These are phyloP conservation scores for Tokudaia tokunoshimensis DNA, from an alignment of 2,797 vertebrate species.

Conservation along the genomic window DNA sequence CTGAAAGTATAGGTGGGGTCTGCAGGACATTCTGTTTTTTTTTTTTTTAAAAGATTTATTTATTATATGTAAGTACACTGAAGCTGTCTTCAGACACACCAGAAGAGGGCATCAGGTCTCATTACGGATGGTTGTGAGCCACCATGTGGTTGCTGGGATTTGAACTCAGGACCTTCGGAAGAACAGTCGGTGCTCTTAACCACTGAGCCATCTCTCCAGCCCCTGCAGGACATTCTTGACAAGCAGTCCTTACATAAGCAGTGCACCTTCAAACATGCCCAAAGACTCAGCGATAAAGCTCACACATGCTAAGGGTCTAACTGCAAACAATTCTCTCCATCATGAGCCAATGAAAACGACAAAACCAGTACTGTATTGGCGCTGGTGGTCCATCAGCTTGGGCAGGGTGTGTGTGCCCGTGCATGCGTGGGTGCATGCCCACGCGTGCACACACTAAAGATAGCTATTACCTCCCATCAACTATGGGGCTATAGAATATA, in stretches of 20 bases:
- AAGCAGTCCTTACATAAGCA: slow-evolving; percentile 34
- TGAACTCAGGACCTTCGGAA: no score
- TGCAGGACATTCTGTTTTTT: not conserved
- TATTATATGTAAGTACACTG: no score
- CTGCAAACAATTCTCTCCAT: not conserved
- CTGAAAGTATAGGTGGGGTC: not conserved
- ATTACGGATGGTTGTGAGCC: no score
- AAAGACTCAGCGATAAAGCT: not conserved
- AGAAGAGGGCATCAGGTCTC: no score
- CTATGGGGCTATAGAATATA: not conserved
- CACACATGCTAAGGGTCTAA: not conserved
- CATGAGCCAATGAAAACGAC: not conserved
- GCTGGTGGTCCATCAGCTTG: not conserved
- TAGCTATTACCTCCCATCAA: not conserved
- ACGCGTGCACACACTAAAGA: not conserved
- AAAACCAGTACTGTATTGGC: not conserved
- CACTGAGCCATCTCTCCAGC: no score
- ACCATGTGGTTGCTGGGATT: no score
- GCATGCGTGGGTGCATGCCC: rapidly evolving
- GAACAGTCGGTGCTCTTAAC: no score
- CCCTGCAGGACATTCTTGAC: not conserved
- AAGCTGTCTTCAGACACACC: no score
- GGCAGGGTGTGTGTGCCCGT: not conserved
- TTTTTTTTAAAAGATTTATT: no score
- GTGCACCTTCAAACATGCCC: not conserved